Conservation (phyloP, 2,888 invertebrate genomes). For the Salpingus planirostris region DNA sequence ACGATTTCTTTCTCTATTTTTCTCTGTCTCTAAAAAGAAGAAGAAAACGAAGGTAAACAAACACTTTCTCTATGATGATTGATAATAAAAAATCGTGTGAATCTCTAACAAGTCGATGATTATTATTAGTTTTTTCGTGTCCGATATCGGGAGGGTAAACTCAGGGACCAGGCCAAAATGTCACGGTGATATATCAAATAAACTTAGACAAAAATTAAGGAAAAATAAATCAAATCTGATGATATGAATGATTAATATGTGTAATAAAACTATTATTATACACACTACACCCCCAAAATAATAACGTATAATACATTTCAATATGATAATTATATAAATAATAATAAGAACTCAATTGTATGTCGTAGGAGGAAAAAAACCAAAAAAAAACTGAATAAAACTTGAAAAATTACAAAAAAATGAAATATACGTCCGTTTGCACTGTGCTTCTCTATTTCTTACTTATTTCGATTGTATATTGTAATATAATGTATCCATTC, state of each 20-base stretch:
- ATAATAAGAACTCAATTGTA: constrained; percentile 39
- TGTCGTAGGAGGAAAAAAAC: constrained; percentile 33
- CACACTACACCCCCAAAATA: constrained; percentile 35
- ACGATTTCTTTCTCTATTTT: no score
- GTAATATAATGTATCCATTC: constrained; percentile 19
- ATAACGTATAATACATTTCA: constrained; percentile 39
- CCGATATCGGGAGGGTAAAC: constrained; percentile 39
- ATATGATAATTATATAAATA: constrained; percentile 32
- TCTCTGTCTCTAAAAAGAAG: no score
- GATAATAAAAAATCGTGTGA: constrained; percentile 17
- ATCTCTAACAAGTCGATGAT: constrained; percentile 27
- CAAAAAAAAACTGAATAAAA: constrained; percentile 28
- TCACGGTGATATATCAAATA: constrained; percentile 45
- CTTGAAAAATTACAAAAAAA: constrained; percentile 22
- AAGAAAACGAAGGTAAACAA: no score
- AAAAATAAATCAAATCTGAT: constrained; percentile 41
- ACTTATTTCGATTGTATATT: constrained; percentile 20
- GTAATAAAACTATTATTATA: no score
- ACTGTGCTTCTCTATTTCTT: no score
- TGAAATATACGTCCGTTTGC: constrained; percentile 28
- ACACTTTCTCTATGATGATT: no score
- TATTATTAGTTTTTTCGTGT: constrained; percentile 14
- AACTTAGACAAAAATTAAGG: constrained; percentile 37
- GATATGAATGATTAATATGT: no score
- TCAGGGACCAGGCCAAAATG: constrained; percentile 47